Base-by-base conservation (phyloP, 1,140 invertebrate species). In the Camponotus pennsylvanicus region DNA sequence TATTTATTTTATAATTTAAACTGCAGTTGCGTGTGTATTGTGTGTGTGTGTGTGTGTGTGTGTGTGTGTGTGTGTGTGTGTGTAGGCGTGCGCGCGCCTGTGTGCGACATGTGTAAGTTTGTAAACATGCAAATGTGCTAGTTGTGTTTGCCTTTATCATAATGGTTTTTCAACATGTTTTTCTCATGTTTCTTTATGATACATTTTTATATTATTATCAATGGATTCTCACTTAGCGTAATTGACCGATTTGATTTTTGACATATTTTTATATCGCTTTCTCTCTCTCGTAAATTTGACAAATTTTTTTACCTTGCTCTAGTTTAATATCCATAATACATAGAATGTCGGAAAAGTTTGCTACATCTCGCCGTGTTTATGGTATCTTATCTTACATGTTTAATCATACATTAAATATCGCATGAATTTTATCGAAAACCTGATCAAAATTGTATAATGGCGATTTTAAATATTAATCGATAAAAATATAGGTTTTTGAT, bases 1-100 rank as follows among this genome's bases (percentile, higher is more conserved):
- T 73, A 37, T 37, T 73, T 27, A 52, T 11, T 32, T 73, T n/a
- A 73, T 73, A 18, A 57, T 21, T 73, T 63, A 77, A 77, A 64
- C 63, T 49, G 13, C 45, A 49, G 11, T 49, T 49, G 45, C 15
- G 45, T 49, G 13, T 15, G 45, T 49, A 0, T n/a, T n/a, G n/a
- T n/a, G n/a, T n/a, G n/a, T n/a, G n/a, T n/a, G n/a, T n/a, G n/a
- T n/a, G n/a, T 49, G 45, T 49, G 1, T 13, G 49, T 7, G 3
- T 4, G 7, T 13, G 11, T 11, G 42, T 11, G 9, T 11, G 37
- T 6, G 37, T 40, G 37, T 6, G 3, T 6, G 37, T 40, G 37
- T 40, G 37, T 40, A 40, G 0, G 37, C 2, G 37, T 40, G 37
- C 1, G 37, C 6, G 37, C 6, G 37, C 3, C 37, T 37, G 37